Evolutionary conservation across 2,888 invertebrate species (phyloP).

Genomic region (Cistogaster globosa): DNA sequence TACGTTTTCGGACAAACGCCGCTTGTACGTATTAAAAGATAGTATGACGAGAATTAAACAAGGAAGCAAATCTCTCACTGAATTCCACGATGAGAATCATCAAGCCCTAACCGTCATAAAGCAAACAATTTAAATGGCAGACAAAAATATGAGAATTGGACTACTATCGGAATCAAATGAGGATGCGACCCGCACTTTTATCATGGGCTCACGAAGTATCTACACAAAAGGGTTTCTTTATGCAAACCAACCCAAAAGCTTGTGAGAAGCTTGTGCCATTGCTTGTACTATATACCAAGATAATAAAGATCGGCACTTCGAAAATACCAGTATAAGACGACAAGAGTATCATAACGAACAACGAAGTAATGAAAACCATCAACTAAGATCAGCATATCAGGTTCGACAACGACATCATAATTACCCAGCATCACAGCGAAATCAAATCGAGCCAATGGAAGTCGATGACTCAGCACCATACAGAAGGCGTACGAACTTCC

Average conservation of each 20-base stretch:
- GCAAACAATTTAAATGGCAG: constrained; percentile 3
- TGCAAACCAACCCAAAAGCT: background rate
- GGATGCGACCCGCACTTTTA: background rate
- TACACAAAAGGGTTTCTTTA: background rate
- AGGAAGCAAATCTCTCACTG: background rate
- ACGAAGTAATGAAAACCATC: background rate
- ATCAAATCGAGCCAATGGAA: background rate
- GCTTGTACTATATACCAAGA: background rate
- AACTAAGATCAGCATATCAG: background rate
- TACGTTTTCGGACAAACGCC: too few species aligned
- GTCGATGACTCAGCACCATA: background rate
- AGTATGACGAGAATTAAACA: constrained; percentile 4
- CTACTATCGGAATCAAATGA: background rate
- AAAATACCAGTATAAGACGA: background rate
- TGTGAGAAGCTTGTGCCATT: background rate
- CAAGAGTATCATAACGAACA: background rate
- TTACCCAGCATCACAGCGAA: background rate
- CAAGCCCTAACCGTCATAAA: background rate
- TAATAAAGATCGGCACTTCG: background rate
- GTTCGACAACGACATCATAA: background rate
- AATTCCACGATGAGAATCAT: background rate
- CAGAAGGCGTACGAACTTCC: background rate
- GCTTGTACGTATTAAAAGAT: background rate
- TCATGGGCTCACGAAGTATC: background rate
- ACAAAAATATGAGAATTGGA: background rate